These are phyloP conservation scores for Hemiscyllium ocellatum DNA, from an alignment of 2,113 vertebrate genomes.

Conservation along the genomic window DNA sequence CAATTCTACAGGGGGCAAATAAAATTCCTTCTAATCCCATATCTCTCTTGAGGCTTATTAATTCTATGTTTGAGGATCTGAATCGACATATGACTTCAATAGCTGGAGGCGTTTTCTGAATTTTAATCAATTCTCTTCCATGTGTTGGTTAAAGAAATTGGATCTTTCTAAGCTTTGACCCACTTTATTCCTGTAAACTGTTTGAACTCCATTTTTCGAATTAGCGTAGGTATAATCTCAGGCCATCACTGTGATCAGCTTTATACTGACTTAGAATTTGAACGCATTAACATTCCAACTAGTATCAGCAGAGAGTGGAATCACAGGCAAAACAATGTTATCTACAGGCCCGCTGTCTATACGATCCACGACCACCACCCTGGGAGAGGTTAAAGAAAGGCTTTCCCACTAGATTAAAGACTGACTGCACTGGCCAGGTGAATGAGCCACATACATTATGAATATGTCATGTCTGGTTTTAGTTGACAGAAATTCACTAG, in stretches of 20 bases:
- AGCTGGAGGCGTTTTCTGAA: conserved; percentile 15
- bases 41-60: conserved; percentile 32
- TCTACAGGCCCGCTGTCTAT: background rate
- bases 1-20: background rate
- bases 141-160: conserved; percentile 11
- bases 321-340: background rate
- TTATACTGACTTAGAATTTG: background rate
- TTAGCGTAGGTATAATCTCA: background rate
- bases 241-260: background rate
- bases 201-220: background rate
- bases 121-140: conserved; percentile 17
- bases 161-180: conserved; percentile 1
- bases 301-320: background rate
- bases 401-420: background rate
- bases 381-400: background rate
- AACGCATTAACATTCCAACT: background rate
- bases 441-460: background rate
- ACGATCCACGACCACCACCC: background rate
- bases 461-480: background rate
- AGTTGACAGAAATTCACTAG: background rate
- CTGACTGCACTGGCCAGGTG: background rate
- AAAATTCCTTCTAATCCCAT: conserved; percentile 29
- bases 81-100: conserved; percentile 21
- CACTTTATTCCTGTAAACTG: background rate
- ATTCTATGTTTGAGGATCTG: conserved; percentile 26